phyloP scores from a whole-genome alignment of 2,888 invertebrate species.

The Nysson spinosus region DNA sequence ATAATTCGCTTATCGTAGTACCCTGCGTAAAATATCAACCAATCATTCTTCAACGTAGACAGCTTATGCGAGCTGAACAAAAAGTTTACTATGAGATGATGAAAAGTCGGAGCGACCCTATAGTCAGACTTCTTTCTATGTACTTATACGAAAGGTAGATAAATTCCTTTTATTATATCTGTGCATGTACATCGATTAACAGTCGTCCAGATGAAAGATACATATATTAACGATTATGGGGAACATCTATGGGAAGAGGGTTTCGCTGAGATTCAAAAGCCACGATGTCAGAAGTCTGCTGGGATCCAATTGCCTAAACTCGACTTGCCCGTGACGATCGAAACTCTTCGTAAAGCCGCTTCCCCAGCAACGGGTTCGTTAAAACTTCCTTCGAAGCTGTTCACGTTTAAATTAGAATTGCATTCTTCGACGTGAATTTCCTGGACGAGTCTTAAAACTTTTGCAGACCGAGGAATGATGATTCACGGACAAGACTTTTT shows the following conservation, averaged over 20 bases:
- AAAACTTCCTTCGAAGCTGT: conserved; percentile 51
- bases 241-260: background rate
- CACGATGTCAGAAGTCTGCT: conserved; percentile 38
- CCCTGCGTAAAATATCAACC: no score
- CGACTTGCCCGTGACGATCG: conserved; percentile 43
- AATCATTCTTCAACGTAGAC: no score
- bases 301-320: conserved; percentile 37
- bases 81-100: no score
- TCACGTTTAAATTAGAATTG: conserved; percentile 56
- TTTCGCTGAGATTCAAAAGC: conserved; percentile 10
- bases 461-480: conserved; percentile 26
- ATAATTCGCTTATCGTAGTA: no score
- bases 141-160: no score
- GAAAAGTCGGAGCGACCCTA: no score
- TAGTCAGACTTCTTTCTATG: no score
- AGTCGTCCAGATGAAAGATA: background rate
- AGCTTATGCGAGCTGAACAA: no score
- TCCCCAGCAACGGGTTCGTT: conserved; percentile 48
- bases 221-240: background rate
- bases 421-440: conserved; percentile 54
- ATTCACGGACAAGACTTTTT: conserved; percentile 24
- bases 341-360: conserved; percentile 35
- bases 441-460: conserved; percentile 43
- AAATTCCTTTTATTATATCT: no score
- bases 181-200: no score